Base-by-base conservation (phyloP, 2,797 vertebrate species). In the Valencia hispanica region DNA sequence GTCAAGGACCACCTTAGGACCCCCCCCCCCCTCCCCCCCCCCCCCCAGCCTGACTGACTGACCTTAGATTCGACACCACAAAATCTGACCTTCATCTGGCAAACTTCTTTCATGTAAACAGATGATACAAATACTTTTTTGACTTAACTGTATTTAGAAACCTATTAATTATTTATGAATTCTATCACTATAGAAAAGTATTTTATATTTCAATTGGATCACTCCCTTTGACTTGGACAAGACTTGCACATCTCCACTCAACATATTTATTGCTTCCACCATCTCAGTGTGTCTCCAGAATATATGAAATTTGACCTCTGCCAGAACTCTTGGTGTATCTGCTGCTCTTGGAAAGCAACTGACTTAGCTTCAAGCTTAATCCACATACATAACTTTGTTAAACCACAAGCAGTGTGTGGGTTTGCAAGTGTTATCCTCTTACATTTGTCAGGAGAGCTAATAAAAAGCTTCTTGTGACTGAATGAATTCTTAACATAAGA, bases 371-470 rank as follows among this genome's bases (percentile, higher is more conserved):
- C 12, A 48, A 63, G 25, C 63, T 65, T 11, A 30, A 10, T 51
- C 25, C 12, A 74, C 53, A 11, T n/a, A 9, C 43, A n/a, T 69
- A 65, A 20, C 12, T 12, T 47, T 74, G 39, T 65, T 20, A 71
- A 69, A 74, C 50, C 30, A 18, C 43, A 74, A 32, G 32, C 41
- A 45, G 4, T 45, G 25, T 45, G 65, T n/a, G 65, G 14, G 39
- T 55, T 79, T 79, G 18, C 15, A 81, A 63, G 74, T 32, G 0
- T 57, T 11, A 17, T 72, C 9, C 68, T 72, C 39, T 57, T 41
- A n/a, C 12, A 32, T 63, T 72, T 77, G 74, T 43, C 4, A 30
- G 45, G 25, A 10, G 15, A 65, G 32, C 34, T 51, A 68, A 39
- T 30, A n/a, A 12, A n/a, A 68, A 43, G 14, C 22, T 39, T 63